Evolutionary conservation across 2,888 invertebrate species (phyloP).

Genomic region (Mallateleia sp.): DNA sequence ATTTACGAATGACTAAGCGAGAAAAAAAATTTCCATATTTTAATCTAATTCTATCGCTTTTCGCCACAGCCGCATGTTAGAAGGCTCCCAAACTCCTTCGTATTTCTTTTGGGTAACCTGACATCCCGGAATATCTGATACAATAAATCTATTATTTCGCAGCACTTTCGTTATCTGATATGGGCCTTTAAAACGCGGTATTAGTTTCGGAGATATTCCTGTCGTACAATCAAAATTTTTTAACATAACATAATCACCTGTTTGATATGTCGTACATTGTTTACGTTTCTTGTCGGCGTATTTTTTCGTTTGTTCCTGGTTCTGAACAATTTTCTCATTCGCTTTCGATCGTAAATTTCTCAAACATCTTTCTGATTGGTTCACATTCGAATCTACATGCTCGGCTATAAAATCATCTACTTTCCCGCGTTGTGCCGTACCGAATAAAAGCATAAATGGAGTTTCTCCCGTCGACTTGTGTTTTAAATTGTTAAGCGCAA

Average conservation of each 20-base stretch:
- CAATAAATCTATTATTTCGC: conserved; percentile 75
- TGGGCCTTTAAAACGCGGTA: conserved; percentile 78
- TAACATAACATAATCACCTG: conserved; percentile 67
- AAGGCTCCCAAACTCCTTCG: conserved; percentile 74
- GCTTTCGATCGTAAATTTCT: neutral
- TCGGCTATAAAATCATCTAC: neutral
- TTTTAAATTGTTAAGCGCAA: neutral
- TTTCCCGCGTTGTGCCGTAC: neutral
- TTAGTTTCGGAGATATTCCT: conserved; percentile 74
- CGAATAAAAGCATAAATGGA: neutral
- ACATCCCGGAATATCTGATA: conserved; percentile 71
- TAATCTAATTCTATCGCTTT: conserved; percentile 7
- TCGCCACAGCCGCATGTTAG: conserved; percentile 73
- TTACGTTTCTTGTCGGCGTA: conserved; percentile 41
- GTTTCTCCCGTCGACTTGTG: neutral
- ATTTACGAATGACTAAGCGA: too few species aligned
- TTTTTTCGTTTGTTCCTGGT: neutral
- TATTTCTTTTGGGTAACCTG: conserved; percentile 72
- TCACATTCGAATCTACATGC: neutral
- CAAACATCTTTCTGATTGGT: neutral
- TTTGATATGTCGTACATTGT: conserved; percentile 31
- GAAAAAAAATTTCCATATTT: conserved; percentile 17
- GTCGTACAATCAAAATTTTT: conserved; percentile 45
- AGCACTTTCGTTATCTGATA: conserved; percentile 73
- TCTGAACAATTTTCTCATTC: neutral